These are phyloP conservation scores for Drosophila burlai DNA, from an alignment of 1,140 invertebrate species.

Conservation along the genomic window DNA sequence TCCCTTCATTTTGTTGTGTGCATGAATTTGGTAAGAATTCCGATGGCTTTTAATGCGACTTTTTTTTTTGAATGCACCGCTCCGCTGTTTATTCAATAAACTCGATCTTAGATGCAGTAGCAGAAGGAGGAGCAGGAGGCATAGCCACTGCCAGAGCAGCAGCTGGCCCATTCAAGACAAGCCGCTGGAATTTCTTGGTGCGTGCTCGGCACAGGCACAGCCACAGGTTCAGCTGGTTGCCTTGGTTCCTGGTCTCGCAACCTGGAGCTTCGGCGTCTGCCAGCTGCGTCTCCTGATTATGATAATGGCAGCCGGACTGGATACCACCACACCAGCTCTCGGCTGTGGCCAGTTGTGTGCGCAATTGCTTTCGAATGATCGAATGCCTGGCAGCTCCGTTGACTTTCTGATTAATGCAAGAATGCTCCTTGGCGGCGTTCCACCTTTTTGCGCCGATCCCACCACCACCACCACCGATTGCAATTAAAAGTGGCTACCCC, in stretches of 20 bases:
- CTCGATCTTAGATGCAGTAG: conserved; percentile 63
- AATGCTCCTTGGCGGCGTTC: conserved; percentile 75
- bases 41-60: not conserved
- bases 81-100: conserved; percentile 84
- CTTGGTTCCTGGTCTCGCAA: conserved; percentile 17
- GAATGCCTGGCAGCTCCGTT: conserved; percentile 78
- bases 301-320: conserved; percentile 64
- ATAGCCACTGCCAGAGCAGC: conserved; percentile 19
- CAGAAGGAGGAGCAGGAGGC: conserved; percentile 36
- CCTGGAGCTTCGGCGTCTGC: conserved; percentile 63
- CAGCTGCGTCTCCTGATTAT: conserved; percentile 79
- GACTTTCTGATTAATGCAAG: conserved; percentile 84
- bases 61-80: conserved; percentile 38
- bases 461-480: conserved; percentile 36
- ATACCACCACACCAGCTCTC: conserved; percentile 13
- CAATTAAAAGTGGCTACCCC: conserved; percentile 75
- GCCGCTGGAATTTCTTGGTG: conserved; percentile 83
- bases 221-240: conserved; percentile 47
- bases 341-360: conserved; percentile 25
- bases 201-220: conserved; percentile 81
- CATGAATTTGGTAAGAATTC: conserved; percentile 11
- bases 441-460: conserved; percentile 50
- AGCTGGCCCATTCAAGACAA: conserved; percentile 79
- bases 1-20: not conserved
- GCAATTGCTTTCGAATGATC: conserved; percentile 78